phyloP scores from a whole-genome alignment of 1,140 invertebrate species.

The Probaryconus sp. region DNA sequence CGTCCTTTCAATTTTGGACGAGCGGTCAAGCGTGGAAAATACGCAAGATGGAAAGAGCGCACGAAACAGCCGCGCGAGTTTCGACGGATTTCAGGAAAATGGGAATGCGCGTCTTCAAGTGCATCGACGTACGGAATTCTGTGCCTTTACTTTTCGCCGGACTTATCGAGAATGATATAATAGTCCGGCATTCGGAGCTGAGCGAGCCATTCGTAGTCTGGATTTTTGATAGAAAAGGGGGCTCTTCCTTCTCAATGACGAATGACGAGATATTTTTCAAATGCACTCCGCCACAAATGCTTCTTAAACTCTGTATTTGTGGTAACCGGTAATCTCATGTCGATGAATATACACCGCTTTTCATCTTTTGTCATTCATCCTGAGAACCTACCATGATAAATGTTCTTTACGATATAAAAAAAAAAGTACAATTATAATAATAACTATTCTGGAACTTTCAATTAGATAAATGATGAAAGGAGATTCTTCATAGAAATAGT shows the following conservation, averaged over 20 bases:
- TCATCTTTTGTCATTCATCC: too few relatives aligned
- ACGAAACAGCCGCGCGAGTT: slow-evolving; percentile 29
- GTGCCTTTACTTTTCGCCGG: slow-evolving; percentile 24
- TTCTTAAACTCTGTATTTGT: slow-evolving; percentile 23
- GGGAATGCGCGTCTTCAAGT: slow-evolving; percentile 36
- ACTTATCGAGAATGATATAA: slow-evolving; percentile 45
- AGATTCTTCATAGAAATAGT: too few relatives aligned
- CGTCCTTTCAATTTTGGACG: slow-evolving; percentile 52
- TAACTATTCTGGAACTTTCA: too few relatives aligned
- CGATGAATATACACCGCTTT: too few relatives aligned
- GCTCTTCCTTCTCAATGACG: slow-evolving; percentile 17
- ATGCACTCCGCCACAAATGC: slow-evolving; percentile 21
- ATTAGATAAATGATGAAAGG: too few relatives aligned
- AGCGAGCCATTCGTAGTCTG: slow-evolving; percentile 13
- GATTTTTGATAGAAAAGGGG: slow-evolving; percentile 27
- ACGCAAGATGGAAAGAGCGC: slow-evolving; percentile 37
- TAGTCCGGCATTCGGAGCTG: slow-evolving; percentile 37
- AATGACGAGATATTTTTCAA: slow-evolving; percentile 34
- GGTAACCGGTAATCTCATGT: slow-evolving; percentile 12
- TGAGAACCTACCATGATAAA: too few relatives aligned
- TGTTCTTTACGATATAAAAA: too few relatives aligned
- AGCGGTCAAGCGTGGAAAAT: slow-evolving; percentile 49
- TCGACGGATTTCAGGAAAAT: slow-evolving; percentile 46
- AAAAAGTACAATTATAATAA: too few relatives aligned
- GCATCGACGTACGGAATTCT: slow-evolving; percentile 57